Evolutionary conservation across 1,140 invertebrate genomes (phyloP).

Genomic region (Drosophila serrata): DNA sequence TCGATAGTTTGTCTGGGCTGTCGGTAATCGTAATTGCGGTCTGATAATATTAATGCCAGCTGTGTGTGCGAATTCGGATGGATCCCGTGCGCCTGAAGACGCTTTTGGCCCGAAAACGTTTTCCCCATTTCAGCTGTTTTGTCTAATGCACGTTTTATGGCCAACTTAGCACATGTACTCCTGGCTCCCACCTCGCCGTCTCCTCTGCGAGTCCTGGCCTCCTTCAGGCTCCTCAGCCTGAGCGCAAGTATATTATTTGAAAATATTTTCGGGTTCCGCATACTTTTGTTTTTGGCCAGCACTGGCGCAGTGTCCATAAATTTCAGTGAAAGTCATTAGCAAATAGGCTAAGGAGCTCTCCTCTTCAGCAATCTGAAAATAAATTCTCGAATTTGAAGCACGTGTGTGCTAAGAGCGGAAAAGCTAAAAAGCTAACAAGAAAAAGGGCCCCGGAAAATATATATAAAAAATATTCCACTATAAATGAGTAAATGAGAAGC

Average conservation of each 20-base stretch:
- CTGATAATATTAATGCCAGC: slow-evolving; percentile 78
- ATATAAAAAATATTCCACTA: slow-evolving; percentile 9
- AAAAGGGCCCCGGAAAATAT: background rate
- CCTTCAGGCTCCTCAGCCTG: slow-evolving; percentile 12
- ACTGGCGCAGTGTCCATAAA: slow-evolving; percentile 54
- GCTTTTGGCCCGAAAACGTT: slow-evolving; percentile 30
- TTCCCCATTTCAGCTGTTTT: slow-evolving; percentile 25
- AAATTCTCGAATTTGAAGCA: slow-evolving; percentile 19
- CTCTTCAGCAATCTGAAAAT: slow-evolving; percentile 34
- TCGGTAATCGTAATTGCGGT: slow-evolving; percentile 71
- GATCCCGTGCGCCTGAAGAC: slow-evolving; percentile 37
- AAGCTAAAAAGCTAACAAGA: background rate
- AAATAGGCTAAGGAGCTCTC: slow-evolving; percentile 51
- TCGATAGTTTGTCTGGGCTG: slow-evolving; percentile 64
- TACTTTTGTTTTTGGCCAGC: slow-evolving; percentile 28
- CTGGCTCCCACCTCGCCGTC: background rate
- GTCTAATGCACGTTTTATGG: slow-evolving; percentile 68
- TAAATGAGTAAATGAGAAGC: slow-evolving; percentile 27
- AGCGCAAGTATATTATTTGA: slow-evolving; percentile 46
- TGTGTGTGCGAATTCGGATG: slow-evolving; percentile 33
- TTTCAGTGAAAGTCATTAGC: slow-evolving; percentile 65
- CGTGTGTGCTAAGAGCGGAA: slow-evolving; percentile 5
- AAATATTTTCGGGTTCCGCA: slow-evolving; percentile 47
- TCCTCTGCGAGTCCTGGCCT: background rate
- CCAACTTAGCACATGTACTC: slow-evolving; percentile 60